phyloP scores from a whole-genome alignment of 2,888 invertebrate genomes.

The Antheraea yamamai region DNA sequence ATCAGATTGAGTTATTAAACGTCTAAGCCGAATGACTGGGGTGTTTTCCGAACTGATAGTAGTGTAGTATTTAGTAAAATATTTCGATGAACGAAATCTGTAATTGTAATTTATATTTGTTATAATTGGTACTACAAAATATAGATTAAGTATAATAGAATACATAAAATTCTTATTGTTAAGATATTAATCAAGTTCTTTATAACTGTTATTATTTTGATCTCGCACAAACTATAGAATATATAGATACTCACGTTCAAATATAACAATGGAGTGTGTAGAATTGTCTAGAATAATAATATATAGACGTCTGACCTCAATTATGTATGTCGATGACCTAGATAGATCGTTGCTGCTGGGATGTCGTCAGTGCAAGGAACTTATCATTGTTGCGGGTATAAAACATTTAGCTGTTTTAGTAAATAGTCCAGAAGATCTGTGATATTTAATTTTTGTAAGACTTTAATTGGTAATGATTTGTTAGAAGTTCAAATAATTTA shows the following conservation, averaged over 20 bases:
- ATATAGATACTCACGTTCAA: not conserved
- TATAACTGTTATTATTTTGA: not conserved
- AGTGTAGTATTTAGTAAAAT: too few relatives aligned
- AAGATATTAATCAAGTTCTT: not conserved
- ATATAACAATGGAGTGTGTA: not conserved
- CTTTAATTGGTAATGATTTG: not conserved
- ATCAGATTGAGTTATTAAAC: too few relatives aligned
- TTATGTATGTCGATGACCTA: constrained; percentile 7
- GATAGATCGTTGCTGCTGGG: constrained; percentile 3
- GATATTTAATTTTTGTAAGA: not conserved
- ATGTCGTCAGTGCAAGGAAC: not conserved
- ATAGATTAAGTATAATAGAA: not conserved
- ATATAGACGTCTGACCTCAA: not conserved
- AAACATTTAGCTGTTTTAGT: not conserved
- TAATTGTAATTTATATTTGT: not conserved
- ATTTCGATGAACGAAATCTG: too few relatives aligned
- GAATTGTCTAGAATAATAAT: not conserved
- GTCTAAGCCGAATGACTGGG: too few relatives aligned
- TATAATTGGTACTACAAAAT: not conserved
- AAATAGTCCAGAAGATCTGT: not conserved
- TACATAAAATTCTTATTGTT: not conserved
- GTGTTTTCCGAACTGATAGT: too few relatives aligned
- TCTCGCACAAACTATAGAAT: not conserved
- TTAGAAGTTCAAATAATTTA: not conserved
- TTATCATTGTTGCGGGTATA: not conserved